A percentile compares a stretch with the other conserved stretches of the same genome.
phyloP scores from a whole-genome alignment of 2,888 invertebrate genomes.

The Polyploca ridens region DNA sequence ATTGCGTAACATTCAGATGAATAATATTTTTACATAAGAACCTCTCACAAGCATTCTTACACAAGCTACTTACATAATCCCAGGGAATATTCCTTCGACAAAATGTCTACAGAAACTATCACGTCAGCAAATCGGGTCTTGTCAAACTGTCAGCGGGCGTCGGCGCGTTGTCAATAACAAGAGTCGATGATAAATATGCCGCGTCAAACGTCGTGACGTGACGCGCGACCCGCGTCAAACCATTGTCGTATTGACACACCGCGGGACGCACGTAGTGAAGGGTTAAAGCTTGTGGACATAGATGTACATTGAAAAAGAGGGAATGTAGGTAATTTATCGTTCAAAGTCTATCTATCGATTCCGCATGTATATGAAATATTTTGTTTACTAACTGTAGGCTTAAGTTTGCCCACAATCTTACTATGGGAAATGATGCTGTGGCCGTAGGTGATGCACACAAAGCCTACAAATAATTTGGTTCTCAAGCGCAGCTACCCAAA shows the following conservation, averaged over 20 bases:
- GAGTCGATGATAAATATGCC: constrained; percentile 59
- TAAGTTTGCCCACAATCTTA: too few species aligned
- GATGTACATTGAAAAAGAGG: background rate
- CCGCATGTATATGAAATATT: too few species aligned
- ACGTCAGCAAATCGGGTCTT: constrained; percentile 20
- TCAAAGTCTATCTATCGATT: too few species aligned
- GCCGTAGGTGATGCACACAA: too few species aligned
- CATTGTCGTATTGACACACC: constrained; percentile 55
- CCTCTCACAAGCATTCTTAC: too few species aligned
- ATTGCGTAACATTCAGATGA: background rate
- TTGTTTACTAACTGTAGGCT: too few species aligned
- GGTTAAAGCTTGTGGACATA: constrained; percentile 29
- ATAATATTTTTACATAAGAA: background rate
- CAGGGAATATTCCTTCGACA: constrained; percentile 6
- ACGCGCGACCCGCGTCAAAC: constrained; percentile 58
- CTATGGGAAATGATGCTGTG: too few species aligned
- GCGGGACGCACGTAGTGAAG: constrained; percentile 34
- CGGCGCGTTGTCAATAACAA: constrained; percentile 60
- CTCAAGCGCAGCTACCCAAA: too few species aligned
- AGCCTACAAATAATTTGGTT: too few species aligned
- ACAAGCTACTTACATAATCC: constrained; percentile 4
- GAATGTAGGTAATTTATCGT: background rate
- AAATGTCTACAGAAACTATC: constrained; percentile 29
- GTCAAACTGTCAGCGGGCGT: constrained; percentile 23
- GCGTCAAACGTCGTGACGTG: constrained; percentile 43